Conservation (phyloP, 2,797 vertebrate genomes). For the Kryptolebias ocellatus region DNA sequence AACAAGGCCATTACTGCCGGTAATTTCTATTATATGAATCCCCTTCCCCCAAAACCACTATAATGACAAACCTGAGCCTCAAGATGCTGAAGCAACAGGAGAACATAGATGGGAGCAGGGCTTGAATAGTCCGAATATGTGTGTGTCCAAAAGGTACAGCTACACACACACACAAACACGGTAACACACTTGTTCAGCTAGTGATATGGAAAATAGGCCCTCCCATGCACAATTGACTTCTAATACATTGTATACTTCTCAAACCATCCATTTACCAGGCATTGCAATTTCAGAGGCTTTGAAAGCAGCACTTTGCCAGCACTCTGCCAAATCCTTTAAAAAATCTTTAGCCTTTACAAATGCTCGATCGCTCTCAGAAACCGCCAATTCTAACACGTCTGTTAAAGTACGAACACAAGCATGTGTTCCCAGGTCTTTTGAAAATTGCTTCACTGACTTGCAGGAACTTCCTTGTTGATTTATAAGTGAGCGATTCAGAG, state of each 20-base stretch:
- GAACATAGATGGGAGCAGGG: constrained; percentile 48
- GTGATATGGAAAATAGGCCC: constrained; percentile 73
- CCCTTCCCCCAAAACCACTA: constrained; percentile 29
- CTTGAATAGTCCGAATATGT: constrained; percentile 24
- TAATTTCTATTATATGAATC: constrained; percentile 72
- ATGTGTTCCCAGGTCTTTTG: constrained; percentile 30
- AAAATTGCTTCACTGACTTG: constrained; percentile 60
- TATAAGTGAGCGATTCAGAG: not conserved
- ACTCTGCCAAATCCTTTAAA: constrained; percentile 69
- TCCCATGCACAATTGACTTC: constrained; percentile 80
- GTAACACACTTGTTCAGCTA: constrained; percentile 62
- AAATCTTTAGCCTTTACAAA: constrained; percentile 51
- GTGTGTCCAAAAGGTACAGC: constrained; percentile 19
- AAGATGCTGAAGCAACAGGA: constrained; percentile 62
- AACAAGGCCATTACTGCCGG: constrained; percentile 77
- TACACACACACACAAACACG: constrained; percentile 25
- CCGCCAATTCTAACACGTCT: constrained; percentile 61
- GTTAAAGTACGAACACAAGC: constrained; percentile 54
- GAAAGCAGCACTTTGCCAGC: constrained; percentile 72
- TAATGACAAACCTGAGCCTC: constrained; percentile 49
- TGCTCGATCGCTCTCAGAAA: constrained; percentile 37
- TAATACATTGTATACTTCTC: constrained; percentile 77
- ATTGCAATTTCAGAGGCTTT: constrained; percentile 71
- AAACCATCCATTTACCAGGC: constrained; percentile 75
- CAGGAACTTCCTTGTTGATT: constrained; percentile 49